These are phyloP conservation scores for Xiphophorus couchianus DNA, from an alignment of 2,113 vertebrate species.

Conservation along the genomic window DNA sequence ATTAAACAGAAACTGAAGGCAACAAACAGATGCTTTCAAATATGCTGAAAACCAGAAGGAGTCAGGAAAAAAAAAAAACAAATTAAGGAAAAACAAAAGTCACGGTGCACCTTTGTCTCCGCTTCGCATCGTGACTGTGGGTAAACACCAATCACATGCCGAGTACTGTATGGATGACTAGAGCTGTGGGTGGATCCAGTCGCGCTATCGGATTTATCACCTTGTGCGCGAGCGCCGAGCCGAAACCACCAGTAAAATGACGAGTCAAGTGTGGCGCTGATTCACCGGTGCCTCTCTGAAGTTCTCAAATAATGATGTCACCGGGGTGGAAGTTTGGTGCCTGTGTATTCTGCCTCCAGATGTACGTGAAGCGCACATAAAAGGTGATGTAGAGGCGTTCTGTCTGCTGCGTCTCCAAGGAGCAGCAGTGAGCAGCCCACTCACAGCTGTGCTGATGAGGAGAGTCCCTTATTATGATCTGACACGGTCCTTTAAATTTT, in stretches of 20 bases:
- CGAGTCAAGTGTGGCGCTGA: conserved; percentile 52
- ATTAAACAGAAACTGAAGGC: too few relatives aligned
- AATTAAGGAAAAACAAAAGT: not conserved
- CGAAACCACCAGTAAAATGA: conserved; percentile 6
- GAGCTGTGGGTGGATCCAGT: conserved; percentile 46
- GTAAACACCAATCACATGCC: not conserved
- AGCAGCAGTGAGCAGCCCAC: conserved; percentile 54
- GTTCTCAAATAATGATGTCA: conserved; percentile 43
- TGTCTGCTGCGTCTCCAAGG: conserved; percentile 35
- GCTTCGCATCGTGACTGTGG: conserved; percentile 27
- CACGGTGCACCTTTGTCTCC: conserved; percentile 15
- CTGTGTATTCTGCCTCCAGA: conserved; percentile 59
- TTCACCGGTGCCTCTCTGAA: conserved; percentile 39
- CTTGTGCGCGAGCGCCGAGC: conserved; percentile 34
- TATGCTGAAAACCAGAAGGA: too few relatives aligned
- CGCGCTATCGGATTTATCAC: conserved; percentile 42
- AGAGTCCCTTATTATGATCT: conserved; percentile 41
- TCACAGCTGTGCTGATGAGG: conserved; percentile 50
- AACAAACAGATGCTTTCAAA: too few relatives aligned
- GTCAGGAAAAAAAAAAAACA: too few relatives aligned
- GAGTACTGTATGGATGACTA: conserved; percentile 23
- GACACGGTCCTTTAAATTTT: conserved; percentile 21
- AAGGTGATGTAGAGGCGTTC: conserved; percentile 57
- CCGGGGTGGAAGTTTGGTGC: conserved; percentile 38
- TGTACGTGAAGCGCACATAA: conserved; percentile 47